Conservation (phyloP, 2,888 invertebrate genomes). For the Mycalesis mineus region DNA sequence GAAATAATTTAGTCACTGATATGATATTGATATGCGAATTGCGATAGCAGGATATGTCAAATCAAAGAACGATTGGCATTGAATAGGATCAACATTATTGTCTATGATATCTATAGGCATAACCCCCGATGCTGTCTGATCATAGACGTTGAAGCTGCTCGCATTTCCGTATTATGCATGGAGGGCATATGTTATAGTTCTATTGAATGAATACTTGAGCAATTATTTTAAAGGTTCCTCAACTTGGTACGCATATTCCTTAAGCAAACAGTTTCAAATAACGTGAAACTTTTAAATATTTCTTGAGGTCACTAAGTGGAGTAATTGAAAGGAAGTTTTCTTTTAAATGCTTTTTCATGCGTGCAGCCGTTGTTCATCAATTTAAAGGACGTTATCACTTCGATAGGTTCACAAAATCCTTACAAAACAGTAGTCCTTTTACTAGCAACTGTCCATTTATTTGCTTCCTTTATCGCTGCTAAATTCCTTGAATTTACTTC, state of each 20-base stretch:
- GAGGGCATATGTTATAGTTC: neutral
- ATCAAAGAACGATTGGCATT: constrained; percentile 29
- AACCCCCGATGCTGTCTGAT: constrained; percentile 17
- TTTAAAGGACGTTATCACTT: too few species aligned
- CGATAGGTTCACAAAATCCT: too few species aligned
- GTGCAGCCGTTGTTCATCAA: too few species aligned
- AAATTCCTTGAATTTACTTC: constrained; percentile 3
- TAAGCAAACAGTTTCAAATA: too few species aligned
- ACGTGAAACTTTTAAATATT: too few species aligned
- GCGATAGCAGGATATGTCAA: constrained; percentile 9
- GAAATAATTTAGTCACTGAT: neutral
- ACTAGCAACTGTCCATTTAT: neutral
- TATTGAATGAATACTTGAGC: too few species aligned
- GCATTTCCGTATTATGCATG: constrained; percentile 9
- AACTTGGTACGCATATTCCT: too few species aligned
- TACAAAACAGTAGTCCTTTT: too few species aligned
- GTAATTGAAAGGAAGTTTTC: too few species aligned
- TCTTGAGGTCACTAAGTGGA: too few species aligned
- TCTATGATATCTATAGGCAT: neutral
- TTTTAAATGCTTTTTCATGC: too few species aligned
- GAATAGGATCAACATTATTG: constrained; percentile 28
- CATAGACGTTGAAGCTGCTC: constrained; percentile 15
- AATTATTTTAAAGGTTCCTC: too few species aligned
- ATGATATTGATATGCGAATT: neutral
- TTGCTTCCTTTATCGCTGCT: neutral